Conservation (phyloP, 37 sponge, comb jelly and placozoan genomes). For the Chondrilla cf. caribensis region DNA sequence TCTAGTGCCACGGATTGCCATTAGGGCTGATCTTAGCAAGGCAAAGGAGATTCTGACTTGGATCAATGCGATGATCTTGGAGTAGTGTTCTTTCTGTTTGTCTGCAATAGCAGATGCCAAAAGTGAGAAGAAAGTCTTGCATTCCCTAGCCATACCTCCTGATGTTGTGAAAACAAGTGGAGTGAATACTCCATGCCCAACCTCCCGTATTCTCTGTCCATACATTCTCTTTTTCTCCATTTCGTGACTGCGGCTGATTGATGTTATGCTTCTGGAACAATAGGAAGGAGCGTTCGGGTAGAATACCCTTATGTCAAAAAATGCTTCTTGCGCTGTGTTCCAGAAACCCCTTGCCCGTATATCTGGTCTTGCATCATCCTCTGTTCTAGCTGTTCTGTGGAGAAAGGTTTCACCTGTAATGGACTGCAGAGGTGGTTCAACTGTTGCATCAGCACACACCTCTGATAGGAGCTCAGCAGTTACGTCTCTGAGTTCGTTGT, state of each 20-base stretch:
- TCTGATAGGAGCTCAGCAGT: too few relatives aligned
- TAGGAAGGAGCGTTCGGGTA: not conserved
- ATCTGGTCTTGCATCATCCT: not conserved
- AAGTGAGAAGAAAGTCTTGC: not conserved
- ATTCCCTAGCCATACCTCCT: not conserved
- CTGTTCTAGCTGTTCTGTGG: not conserved
- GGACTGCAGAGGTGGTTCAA: not conserved
- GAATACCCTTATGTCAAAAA: not conserved
- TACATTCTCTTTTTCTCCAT: not conserved
- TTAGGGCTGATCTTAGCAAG: not conserved
- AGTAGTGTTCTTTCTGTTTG: not conserved
- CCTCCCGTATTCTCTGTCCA: not conserved
- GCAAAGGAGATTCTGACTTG: not conserved
- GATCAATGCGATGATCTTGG: not conserved
- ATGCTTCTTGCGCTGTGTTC: not conserved
- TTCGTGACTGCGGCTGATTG: not conserved
- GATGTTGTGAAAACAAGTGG: not conserved
- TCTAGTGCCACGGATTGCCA: not conserved
- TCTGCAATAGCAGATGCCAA: not conserved
- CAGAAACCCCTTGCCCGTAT: not conserved
- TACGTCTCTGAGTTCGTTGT: not conserved
- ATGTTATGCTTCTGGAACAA: not conserved
- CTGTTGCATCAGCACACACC: not conserved
- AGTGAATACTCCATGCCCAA: not conserved
- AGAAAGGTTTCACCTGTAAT: not conserved